Conservation (phyloP, 2,797 vertebrate genomes). For the Anas flavirostris region DNA sequence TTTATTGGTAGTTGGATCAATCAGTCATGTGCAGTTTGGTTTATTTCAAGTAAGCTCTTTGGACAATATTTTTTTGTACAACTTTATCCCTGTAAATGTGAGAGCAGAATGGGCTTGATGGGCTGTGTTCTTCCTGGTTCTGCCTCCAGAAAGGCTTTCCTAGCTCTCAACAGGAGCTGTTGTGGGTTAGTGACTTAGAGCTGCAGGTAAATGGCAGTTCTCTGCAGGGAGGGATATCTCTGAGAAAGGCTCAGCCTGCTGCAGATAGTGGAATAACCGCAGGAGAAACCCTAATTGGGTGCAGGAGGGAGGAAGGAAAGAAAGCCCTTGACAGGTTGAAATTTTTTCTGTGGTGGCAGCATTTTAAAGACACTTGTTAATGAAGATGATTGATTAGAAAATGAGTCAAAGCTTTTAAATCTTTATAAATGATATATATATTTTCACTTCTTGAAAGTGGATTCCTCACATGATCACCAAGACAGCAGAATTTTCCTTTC, state of each 20-base stretch:
- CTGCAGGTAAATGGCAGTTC: constrained; percentile 26
- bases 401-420: constrained; percentile 72
- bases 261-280: constrained; percentile 23
- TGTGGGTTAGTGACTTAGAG: constrained; percentile 18
- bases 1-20: background rate
- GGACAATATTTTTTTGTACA: background rate
- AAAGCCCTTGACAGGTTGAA: constrained; percentile 60
- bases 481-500: constrained; percentile 51
- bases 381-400: constrained; percentile 71
- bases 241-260: constrained; percentile 29
- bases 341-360: constrained; percentile 54
- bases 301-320: constrained; percentile 23
- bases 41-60: background rate
- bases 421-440: background rate
- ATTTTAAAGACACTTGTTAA: constrained; percentile 64
- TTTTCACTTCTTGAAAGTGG: background rate
- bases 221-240: constrained; percentile 14
- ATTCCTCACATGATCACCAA: constrained; percentile 43
- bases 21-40: background rate
- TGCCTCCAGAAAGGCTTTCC: constrained; percentile 13
- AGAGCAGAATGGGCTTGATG: background rate
- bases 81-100: background rate
- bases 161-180: background rate
- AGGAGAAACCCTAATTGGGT: constrained; percentile 52
- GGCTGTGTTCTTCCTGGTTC: background rate